Percentiles rank a stretch among this genome's conserved stretches.
Conservation (phyloP, 2,797 vertebrate genomes). For the Odontamblyopus lacepedii region DNA sequence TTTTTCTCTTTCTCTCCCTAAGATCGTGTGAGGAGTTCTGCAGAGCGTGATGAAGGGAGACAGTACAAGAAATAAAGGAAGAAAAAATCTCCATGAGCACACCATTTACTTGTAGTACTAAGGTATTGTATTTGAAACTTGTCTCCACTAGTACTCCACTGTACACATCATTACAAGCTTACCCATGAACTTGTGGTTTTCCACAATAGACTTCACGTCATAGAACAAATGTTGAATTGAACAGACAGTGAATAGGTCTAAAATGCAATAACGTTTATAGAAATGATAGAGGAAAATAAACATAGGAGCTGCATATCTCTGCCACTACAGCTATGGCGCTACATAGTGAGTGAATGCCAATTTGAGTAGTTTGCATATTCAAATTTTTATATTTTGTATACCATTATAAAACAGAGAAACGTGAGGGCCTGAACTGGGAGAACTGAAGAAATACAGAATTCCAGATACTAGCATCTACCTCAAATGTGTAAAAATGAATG, state of each 20-base stretch:
- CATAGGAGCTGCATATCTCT: neutral
- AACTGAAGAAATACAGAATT: neutral
- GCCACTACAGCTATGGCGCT: neutral
- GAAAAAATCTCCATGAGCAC: conserved; percentile 35
- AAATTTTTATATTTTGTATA: neutral
- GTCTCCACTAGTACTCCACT: neutral
- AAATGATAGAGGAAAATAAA: neutral
- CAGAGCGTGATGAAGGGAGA: conserved; percentile 74
- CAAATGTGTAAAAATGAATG: too few relatives aligned
- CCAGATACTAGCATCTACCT: neutral
- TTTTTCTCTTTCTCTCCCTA: conserved; percentile 52
- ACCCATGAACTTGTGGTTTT: neutral
- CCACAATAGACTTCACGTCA: neutral
- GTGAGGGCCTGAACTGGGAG: neutral
- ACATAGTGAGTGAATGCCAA: neutral
- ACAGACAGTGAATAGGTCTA: neutral
- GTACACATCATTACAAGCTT: neutral
- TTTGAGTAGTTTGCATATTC: neutral
- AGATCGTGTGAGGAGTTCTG: conserved; percentile 73
- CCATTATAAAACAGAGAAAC: neutral
- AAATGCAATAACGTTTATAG: neutral
- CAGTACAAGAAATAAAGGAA: conserved; percentile 54
- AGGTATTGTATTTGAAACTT: neutral
- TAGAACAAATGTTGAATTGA: neutral
- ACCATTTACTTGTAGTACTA: conserved; percentile 7